Percentiles rank a stretch among this genome's conserved stretches.
These are phyloP conservation scores for Dermatemys mawii DNA, from an alignment of 2,113 vertebrate species.

Conservation along the genomic window DNA sequence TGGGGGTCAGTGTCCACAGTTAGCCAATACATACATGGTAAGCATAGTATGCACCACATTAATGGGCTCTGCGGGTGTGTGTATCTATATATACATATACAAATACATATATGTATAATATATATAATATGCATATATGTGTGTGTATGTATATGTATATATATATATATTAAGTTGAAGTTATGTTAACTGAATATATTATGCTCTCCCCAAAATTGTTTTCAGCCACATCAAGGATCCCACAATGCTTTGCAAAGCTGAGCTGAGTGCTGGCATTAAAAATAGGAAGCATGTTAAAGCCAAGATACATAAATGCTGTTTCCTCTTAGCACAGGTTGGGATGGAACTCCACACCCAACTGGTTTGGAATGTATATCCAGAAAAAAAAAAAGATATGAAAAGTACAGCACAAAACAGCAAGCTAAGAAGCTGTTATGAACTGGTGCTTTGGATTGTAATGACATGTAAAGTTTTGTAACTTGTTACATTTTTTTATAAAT, in stretches of 20 bases:
- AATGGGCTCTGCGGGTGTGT: not conserved
- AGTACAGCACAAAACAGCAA: not conserved
- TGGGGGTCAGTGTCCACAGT: not conserved
- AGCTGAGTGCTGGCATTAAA: not conserved
- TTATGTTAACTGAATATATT: not conserved
- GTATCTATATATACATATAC: too few relatives aligned
- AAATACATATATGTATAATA: too few relatives aligned
- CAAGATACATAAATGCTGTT: not conserved
- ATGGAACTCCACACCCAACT: too few relatives aligned
- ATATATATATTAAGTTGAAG: too few relatives aligned
- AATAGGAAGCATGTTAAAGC: not conserved
- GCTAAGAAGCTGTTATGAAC: not conserved
- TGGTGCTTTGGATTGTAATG: not conserved
- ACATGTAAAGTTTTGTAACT: not conserved
- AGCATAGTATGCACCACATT: too few relatives aligned
- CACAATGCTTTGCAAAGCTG: not conserved
- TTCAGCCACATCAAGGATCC: not conserved
- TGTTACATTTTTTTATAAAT: not conserved
- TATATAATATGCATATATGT: too few relatives aligned
- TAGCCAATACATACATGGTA: not conserved
- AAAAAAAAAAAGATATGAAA: not conserved
- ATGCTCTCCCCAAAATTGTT: not conserved
- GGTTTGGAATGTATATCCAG: not conserved
- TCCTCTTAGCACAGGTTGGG: not conserved
- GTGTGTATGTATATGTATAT: too few relatives aligned